Evolutionary conservation across 2,888 invertebrate genomes (phyloP).

Genomic region (Glaucopsyche alexis): DNA sequence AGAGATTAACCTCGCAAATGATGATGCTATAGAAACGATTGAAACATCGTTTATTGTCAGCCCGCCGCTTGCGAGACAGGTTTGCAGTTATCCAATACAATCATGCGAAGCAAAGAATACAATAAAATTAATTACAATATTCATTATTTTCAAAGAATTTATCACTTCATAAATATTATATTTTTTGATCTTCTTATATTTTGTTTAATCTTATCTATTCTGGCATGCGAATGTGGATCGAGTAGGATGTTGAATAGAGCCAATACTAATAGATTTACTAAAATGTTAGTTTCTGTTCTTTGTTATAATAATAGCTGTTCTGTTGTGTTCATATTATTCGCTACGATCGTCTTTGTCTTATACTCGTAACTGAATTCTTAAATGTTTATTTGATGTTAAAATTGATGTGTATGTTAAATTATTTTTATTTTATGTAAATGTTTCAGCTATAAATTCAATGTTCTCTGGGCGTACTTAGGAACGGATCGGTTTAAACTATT

Average conservation of each 20-base stretch:
- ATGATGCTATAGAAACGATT: constrained; percentile 31
- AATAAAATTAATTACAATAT: not conserved
- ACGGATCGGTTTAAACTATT: constrained; percentile 16
- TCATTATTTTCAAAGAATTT: not conserved
- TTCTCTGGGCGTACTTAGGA: constrained; percentile 3
- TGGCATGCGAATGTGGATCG: constrained; percentile 17
- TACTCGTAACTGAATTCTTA: not conserved
- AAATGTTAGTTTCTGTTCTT: not conserved
- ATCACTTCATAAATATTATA: not conserved
- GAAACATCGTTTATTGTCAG: constrained; percentile 25
- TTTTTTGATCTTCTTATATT: not conserved
- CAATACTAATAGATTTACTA: constrained; percentile 13
- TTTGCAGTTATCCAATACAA: constrained; percentile 18
- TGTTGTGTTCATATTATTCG: not conserved
- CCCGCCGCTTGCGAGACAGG: not conserved
- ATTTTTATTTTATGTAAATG: not conserved
- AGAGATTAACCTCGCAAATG: constrained; percentile 45
- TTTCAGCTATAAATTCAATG: not conserved
- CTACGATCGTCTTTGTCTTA: not conserved
- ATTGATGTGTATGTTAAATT: not conserved
- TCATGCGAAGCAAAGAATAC: not conserved
- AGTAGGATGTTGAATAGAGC: constrained; percentile 9
- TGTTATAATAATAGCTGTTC: not conserved
- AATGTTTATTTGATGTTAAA: not conserved
- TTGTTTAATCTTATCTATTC: not conserved